Percentiles rank a stretch among this genome's conserved stretches.
Conservation (phyloP, 2,888 invertebrate species). For the Ctenicera cuprea region DNA sequence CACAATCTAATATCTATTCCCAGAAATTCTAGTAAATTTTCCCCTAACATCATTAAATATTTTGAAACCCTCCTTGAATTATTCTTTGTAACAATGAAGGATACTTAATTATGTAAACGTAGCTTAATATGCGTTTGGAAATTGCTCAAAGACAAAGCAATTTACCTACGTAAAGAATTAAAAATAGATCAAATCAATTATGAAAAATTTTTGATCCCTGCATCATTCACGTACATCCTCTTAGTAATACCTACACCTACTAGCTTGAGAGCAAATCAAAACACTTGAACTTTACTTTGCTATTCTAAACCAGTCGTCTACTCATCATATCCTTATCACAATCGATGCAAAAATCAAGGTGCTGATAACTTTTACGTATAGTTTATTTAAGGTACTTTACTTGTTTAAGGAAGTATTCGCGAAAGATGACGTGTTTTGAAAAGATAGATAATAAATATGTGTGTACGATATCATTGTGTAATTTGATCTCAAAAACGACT, state of each 20-base stretch:
- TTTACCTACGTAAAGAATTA: too few relatives aligned
- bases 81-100: too few relatives aligned
- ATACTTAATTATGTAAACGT: too few relatives aligned
- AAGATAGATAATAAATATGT: not conserved
- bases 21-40: slow-evolving; percentile 37
- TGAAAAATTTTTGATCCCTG: not conserved
- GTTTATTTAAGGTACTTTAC: slow-evolving; percentile 27
- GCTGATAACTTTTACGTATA: slow-evolving; percentile 7
- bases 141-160: too few relatives aligned
- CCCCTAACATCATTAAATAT: slow-evolving; percentile 36
- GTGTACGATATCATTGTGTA: slow-evolving; percentile 14
- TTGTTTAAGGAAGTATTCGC: slow-evolving; percentile 27
- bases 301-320: slow-evolving; percentile 19
- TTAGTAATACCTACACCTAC: not conserved
- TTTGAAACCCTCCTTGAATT: not conserved
- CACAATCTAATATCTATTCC: slow-evolving; percentile 53
- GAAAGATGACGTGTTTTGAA: slow-evolving; percentile 22
- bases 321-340: slow-evolving; percentile 21
- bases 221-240: not conserved
- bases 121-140: too few relatives aligned
- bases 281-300: slow-evolving; percentile 39
- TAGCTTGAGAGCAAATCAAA: slow-evolving; percentile 27
- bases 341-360: slow-evolving; percentile 32
- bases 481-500: slow-evolving; percentile 15
- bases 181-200: not conserved